Conservation (phyloP, 2,888 invertebrate species). For the Ecdyonurus torrentis region DNA sequence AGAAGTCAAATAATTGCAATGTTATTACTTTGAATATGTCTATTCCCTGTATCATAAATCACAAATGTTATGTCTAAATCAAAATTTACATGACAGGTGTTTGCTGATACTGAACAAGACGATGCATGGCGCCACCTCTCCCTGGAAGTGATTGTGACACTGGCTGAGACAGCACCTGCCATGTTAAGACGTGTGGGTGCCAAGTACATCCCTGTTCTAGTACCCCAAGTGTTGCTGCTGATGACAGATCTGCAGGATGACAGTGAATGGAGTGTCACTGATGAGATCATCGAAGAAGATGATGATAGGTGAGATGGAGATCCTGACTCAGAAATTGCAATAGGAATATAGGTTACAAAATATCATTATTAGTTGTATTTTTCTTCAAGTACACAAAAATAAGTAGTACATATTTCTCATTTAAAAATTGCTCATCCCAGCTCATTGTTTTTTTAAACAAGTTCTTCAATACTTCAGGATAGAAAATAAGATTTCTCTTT, state of each 20-base stretch:
- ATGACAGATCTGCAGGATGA: conserved; percentile 93
- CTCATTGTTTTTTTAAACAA: no score
- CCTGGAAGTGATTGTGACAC: conserved; percentile 69
- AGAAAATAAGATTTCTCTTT: no score
- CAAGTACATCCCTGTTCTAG: conserved; percentile 61
- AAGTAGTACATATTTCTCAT: no score
- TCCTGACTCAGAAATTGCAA: no score
- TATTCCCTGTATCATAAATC: no score
- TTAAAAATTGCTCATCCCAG: no score
- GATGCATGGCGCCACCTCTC: conserved; percentile 81
- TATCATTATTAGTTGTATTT: no score
- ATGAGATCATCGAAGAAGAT: conserved; percentile 82
- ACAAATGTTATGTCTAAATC: background rate
- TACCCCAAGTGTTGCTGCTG: conserved; percentile 77
- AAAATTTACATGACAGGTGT: conserved; percentile 36
- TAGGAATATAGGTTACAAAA: no score
- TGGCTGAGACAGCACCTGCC: conserved; percentile 89
- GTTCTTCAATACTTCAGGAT: no score
- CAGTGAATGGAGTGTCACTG: conserved; percentile 70
- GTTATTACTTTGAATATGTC: background rate
- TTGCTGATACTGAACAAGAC: conserved; percentile 49
- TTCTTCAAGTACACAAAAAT: no score
- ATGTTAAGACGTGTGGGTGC: conserved; percentile 88
- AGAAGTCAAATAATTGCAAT: background rate
- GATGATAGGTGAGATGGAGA: conserved; percentile 61